Base-by-base conservation (phyloP, 2,888 invertebrate species). In the Drosophila nr. fundita region DNA sequence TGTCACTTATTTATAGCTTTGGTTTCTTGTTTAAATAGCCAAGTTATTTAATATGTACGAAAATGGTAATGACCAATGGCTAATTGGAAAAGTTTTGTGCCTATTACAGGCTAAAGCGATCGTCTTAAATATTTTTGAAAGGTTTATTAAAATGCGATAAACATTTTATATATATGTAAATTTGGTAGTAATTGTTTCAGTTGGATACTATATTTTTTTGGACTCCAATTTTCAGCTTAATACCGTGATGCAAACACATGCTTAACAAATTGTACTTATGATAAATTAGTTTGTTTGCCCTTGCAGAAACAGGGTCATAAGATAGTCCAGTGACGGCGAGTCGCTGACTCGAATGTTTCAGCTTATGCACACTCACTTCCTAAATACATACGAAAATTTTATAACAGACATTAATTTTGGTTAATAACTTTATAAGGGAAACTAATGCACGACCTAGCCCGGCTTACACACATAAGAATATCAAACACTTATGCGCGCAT, bases 401-500 rank as follows among this genome's bases (percentile, higher is more conserved):
- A 77, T 88, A 90, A 81, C 89, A 76, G 72, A 73, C 89, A 87
- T 90, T 88, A 81, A 90, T 89, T 87, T 87, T 74, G 82, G 89
- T 87, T 87, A 90, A 90, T 90, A 87, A 87, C 87, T 87, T 89
- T 89, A 82, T 81, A 83, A 73, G 57, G 72, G 65, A 38, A 78
- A 74, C 82, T 69, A 71, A 81, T 70, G 71, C 78, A 53, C 60
- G 80, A 63, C 52, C 69, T 68, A 64, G 53, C 48, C 40, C 30
- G 38, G 62, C 73, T 55, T 62, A 62, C 53, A 60, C 55, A 73
- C 64, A 69, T 50, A 61, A 45, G 59, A 62, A 68, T 45, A 73
- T 73, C 67, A 73, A 73, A 55, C 67, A 74, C 73, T 74, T 68
- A 73, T 57, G 57, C 66, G 65, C 61, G 74, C 73, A 73, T 60